Base-by-base conservation (phyloP, 2,797 vertebrate species). In the Cyprinella venusta region DNA sequence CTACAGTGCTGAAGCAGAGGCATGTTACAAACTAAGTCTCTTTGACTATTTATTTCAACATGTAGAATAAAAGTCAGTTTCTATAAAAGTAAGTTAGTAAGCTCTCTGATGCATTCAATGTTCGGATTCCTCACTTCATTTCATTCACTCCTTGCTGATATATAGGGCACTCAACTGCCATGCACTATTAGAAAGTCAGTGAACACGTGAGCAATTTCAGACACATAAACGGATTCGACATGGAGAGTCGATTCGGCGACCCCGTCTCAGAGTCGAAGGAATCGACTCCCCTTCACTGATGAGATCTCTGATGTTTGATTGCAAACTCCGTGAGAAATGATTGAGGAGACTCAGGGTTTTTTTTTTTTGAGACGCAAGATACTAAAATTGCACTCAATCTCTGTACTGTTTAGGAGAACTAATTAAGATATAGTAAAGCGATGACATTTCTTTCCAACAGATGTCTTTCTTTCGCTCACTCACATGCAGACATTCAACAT, bases 401-500 rank as follows among this genome's bases (percentile, higher is more conserved):
- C 42, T 10, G 5, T 18, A 16, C 24, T 10, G 24, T 48, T 71
- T 6, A 70, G 8, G n/a, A 26, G 40, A 50, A 72, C 19, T 21
- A 36, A 36, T 8, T 36, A 45, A 71, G 69, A 50, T 52, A 3
- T 19, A 71, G 5, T 21, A 9, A 36, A 72, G 33, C 38, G 33
- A 54, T 10, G 15, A 16, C 52, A 18, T 24, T 19, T 52, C 45
- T 52, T 8, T 50, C 7, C 10, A 78, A 18, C 54, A 63, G 54
- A 63, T 0, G 10, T 48, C 76, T 78, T 36, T n/a, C 24, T 65
- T 40, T 67, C 24, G 3, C 56, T 26, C 54, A 65, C 56, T 38
- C 72, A 19, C 76, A 59, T 65, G 38, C 69, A 50, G 48, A 45
- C 59, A 76, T 52, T 63, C 40, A 45, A 54, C 48, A 48, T 2